Base-by-base conservation (phyloP, 2,113 vertebrate genomes). In the Numenius arquata region DNA sequence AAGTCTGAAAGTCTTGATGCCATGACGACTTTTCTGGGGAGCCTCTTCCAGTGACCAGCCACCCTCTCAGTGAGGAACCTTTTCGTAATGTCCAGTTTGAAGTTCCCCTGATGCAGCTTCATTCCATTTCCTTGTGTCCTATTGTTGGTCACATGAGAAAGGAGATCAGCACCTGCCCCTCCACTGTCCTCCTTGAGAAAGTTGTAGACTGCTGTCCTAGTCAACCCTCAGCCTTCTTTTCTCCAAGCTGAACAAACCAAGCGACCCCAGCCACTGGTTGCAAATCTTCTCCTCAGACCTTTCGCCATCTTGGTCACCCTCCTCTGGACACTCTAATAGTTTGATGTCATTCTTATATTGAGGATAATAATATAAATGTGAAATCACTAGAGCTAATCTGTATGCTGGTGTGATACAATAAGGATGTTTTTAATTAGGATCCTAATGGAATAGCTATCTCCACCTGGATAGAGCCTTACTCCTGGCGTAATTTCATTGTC, bases 11-110 rank as follows among this genome's bases (percentile, higher is more conserved):
- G 43, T 16, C 30, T 79, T 86, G 17, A 8, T 67, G 23, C 71
- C 12, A 5, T 83, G 32, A 55, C 6, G 9, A 8, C 23, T 75
- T 71, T 27, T 10, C 17, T 30, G 18, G 5, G 12, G 18, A 36
- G 2, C 11, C 26, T 62, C 10, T 43, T 70, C 20, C 5, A 4
- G 22, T 75, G 66, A 23, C 9, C 1, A 0, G 58, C 8, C 12
- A 48, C 5, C 2, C 8, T 43, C n/a, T 53, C 34, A 29, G 23
- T 58, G 66, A 67, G 85, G 23, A 48, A 74, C 30, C 9, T 82
- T 78, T 65, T 81, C 27, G 30, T 66, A 17, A 20, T 3, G 4
- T 62, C 36, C 21, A 38, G 0, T 38, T 15, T 17, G 36, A 65
- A 25, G 7, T 45, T 65, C 25, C 32, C 22, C 22, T n/a, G 17